phyloP scores from a whole-genome alignment of 2,113 vertebrate genomes.

The Cathartes aura region DNA sequence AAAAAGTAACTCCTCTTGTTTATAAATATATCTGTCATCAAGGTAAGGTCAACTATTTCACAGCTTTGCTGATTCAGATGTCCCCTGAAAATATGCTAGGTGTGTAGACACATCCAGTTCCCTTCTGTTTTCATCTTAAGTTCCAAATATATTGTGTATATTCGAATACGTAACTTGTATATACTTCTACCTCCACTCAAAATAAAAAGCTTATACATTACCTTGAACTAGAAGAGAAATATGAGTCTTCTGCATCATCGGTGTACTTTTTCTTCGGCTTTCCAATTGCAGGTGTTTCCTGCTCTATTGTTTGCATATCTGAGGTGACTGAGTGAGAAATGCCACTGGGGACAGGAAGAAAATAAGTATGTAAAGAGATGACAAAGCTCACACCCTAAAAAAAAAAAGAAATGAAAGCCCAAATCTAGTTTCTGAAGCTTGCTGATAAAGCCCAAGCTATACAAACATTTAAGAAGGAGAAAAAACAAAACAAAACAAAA shows the following conservation, averaged over 20 bases:
- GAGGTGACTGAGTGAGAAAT: slow-evolving; percentile 92
- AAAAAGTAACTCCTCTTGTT: not conserved
- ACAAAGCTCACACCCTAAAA: not conserved
- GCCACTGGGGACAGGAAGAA: slow-evolving; percentile 74
- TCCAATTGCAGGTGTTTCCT: slow-evolving; percentile 80
- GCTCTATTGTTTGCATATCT: slow-evolving; percentile 95
- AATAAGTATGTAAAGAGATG: not conserved
- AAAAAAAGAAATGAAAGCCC: not conserved
- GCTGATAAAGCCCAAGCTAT: not conserved
- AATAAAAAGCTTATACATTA: not conserved
- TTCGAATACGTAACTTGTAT: not conserved
- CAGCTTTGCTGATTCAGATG: not conserved
- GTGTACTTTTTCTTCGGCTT: slow-evolving; percentile 78
- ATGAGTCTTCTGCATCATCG: slow-evolving; percentile 78
- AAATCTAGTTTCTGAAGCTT: not conserved
- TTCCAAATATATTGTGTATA: not conserved
- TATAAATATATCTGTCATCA: not conserved
- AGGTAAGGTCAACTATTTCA: not conserved
- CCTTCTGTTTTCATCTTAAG: not conserved
- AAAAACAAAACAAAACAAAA: not conserved
- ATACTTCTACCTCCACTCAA: not conserved
- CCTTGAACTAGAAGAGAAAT: slow-evolving; percentile 80
- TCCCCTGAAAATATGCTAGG: not conserved
- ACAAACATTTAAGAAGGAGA: not conserved
- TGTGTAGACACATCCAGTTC: no score